phyloP scores from a whole-genome alignment of 2,113 vertebrate genomes.

The Labeo catla region DNA sequence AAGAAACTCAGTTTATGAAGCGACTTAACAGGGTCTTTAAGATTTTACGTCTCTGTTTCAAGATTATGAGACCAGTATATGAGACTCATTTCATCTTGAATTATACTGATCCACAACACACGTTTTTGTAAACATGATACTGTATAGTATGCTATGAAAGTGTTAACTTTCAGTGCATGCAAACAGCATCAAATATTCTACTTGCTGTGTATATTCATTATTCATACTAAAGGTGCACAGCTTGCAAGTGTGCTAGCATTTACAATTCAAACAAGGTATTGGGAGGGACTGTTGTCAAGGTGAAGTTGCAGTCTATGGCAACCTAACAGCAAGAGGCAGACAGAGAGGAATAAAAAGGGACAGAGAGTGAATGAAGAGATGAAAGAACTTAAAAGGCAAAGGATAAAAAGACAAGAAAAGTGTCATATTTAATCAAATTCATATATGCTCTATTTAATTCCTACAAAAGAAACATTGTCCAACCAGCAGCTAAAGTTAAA shows the following conservation, averaged over 20 bases:
- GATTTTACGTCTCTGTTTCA: too few relatives aligned
- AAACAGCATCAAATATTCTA: constrained; percentile 53
- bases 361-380: not conserved
- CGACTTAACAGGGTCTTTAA: too few relatives aligned
- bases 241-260: constrained; percentile 65
- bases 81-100: not conserved
- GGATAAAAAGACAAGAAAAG: not conserved
- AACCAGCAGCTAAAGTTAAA: too few relatives aligned
- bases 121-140: not conserved
- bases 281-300: constrained; percentile 49
- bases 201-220: constrained; percentile 65
- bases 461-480: too few relatives aligned
- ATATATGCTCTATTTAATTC: too few relatives aligned
- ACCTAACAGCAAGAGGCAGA: constrained; percentile 16
- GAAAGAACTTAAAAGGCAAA: not conserved
- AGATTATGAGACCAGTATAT: not conserved
- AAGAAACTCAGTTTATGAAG: too few relatives aligned
- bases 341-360: constrained; percentile 19
- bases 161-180: constrained; percentile 22
- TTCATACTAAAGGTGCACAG: constrained; percentile 64
- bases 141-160: not conserved
- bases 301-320: constrained; percentile 40
- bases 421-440: not conserved
- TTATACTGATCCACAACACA: not conserved
- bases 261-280: constrained; percentile 68